Evolutionary conservation across 2,797 vertebrate species (phyloP).

Genomic region (Peromyscus eremicus): DNA sequence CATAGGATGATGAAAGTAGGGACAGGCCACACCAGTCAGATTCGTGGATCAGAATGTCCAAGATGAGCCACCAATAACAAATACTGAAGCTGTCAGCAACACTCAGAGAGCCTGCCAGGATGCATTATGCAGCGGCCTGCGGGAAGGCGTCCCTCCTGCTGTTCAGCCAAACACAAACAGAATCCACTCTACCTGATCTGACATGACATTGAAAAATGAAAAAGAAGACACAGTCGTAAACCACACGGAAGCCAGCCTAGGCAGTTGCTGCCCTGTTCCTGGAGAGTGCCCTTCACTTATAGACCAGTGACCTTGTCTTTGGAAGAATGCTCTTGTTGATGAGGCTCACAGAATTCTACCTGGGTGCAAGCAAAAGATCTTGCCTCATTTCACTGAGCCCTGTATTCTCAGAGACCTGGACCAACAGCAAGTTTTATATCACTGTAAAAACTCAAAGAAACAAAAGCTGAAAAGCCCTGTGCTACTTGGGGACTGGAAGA

Average conservation of each 20-base stretch:
- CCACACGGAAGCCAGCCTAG: background rate
- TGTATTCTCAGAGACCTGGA: background rate
- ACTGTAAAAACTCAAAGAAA: background rate
- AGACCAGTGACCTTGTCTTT: background rate
- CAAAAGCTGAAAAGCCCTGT: background rate
- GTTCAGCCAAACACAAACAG: background rate
- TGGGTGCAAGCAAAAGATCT: background rate
- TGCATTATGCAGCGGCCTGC: constrained; percentile 45
- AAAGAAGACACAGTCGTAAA: background rate
- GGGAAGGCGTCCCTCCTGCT: constrained; percentile 36
- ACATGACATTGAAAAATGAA: constrained; percentile 24
- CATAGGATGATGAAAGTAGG: constrained; percentile 2
- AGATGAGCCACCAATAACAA: constrained; percentile 33
- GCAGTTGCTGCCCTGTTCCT: background rate
- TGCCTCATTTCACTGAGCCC: background rate
- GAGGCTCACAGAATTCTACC: background rate
- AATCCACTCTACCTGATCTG: background rate
- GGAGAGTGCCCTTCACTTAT: constrained; percentile 14
- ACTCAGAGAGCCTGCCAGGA: constrained; percentile 58
- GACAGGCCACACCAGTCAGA: background rate
- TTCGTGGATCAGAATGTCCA: constrained; percentile 46
- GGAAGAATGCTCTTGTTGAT: background rate
- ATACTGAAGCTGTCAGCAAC: constrained; percentile 63
- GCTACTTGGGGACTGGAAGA: background rate
- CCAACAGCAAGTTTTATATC: background rate